Evolutionary conservation across 2,113 vertebrate species (phyloP).

Genomic region (Takifugu flavidus): DNA sequence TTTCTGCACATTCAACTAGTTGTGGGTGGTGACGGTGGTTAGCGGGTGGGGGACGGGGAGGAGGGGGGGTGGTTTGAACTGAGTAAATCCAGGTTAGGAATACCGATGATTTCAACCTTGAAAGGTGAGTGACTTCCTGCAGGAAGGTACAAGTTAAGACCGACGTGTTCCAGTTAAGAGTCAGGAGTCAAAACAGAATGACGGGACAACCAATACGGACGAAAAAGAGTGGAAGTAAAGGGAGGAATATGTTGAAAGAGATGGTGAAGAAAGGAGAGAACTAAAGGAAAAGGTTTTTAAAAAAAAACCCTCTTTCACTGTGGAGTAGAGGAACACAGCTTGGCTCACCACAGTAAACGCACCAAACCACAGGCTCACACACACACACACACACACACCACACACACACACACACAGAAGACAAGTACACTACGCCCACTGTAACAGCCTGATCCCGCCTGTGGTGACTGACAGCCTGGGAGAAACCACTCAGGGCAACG

Average conservation of each 20-base stretch:
- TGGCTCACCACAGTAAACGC: slow-evolving; percentile 60
- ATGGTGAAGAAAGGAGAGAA: slow-evolving; percentile 4
- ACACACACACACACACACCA: slow-evolving; percentile 20
- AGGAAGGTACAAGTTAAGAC: too few relatives aligned
- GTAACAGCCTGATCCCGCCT: slow-evolving; percentile 3
- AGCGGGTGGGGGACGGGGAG: too few relatives aligned
- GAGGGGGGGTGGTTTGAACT: too few relatives aligned
- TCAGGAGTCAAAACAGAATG: not conserved
- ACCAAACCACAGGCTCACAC: slow-evolving; percentile 64
- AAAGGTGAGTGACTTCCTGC: too few relatives aligned
- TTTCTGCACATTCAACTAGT: too few relatives aligned
- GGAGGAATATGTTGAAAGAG: slow-evolving; percentile 6
- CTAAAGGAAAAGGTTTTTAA: slow-evolving; percentile 15
- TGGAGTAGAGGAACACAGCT: slow-evolving; percentile 51
- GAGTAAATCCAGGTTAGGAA: too few relatives aligned
- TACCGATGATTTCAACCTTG: too few relatives aligned
- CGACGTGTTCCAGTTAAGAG: too few relatives aligned
- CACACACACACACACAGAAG: slow-evolving; percentile 19
- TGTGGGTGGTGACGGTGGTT: too few relatives aligned
- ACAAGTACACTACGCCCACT: not conserved
- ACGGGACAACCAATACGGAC: not conserved
- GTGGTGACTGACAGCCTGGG: slow-evolving; percentile 54
- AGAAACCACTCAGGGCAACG: slow-evolving; percentile 36
- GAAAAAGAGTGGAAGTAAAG: not conserved
- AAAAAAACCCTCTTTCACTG: slow-evolving; percentile 23